Evolutionary conservation across 2,888 invertebrate genomes (phyloP).

Genomic region (Apamea monoglypha): DNA sequence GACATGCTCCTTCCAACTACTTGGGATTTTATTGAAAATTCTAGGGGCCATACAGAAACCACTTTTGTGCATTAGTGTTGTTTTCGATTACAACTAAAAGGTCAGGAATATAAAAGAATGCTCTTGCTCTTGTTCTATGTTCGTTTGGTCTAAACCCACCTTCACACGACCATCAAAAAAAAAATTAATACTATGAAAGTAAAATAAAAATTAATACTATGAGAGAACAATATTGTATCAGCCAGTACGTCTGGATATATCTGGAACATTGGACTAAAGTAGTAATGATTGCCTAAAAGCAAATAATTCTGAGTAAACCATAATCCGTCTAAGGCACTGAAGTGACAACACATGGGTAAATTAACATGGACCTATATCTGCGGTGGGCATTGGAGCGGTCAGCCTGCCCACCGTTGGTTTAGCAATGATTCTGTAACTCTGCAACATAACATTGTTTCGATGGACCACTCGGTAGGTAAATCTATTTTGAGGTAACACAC

Average conservation of each 20-base stretch:
- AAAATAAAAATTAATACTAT: not conserved
- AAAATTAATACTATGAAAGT: not conserved
- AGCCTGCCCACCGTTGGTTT: slow-evolving; percentile 22
- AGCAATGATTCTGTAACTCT: slow-evolving; percentile 31
- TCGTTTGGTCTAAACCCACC: not conserved
- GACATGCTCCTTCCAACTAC: too few relatives aligned
- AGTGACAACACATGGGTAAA: slow-evolving; percentile 13
- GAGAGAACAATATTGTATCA: not conserved
- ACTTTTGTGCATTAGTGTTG: too few relatives aligned
- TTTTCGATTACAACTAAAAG: not conserved
- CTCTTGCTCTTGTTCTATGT: not conserved
- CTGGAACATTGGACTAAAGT: not conserved
- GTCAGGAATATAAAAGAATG: not conserved
- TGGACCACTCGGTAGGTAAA: slow-evolving; percentile 12
- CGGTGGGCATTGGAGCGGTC: slow-evolving; percentile 12
- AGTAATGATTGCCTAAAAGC: not conserved
- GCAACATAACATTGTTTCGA: slow-evolving; percentile 23
- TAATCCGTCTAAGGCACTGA: not conserved
- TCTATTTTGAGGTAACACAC: slow-evolving; percentile 9
- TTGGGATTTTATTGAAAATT: too few relatives aligned
- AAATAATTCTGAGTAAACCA: not conserved
- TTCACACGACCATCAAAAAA: slow-evolving; percentile 7
- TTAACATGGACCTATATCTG: slow-evolving; percentile 33
- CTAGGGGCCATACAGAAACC: too few relatives aligned
- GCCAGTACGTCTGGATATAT: not conserved